Percentiles rank a stretch among this genome's conserved stretches.
Evolutionary conservation across 2,113 vertebrate species (phyloP).

Genomic region (Xenopus laevis): DNA sequence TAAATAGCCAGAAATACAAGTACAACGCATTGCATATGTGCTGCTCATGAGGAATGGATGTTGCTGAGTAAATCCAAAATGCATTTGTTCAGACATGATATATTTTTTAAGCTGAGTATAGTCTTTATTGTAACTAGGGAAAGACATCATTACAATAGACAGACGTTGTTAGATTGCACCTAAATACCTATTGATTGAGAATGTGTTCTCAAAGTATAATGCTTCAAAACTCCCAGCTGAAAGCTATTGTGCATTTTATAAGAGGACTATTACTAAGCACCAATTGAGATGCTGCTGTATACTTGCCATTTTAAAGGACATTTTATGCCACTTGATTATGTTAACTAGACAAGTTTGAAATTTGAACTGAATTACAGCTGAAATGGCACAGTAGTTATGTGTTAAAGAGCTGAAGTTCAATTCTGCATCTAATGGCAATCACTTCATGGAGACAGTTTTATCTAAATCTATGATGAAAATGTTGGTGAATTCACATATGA

Average conservation of each 20-base stretch:
- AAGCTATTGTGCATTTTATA: slow-evolving; percentile 73
- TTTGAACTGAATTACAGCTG: slow-evolving; percentile 72
- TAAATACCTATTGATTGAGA: slow-evolving; percentile 74
- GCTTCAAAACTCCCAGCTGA: slow-evolving; percentile 74
- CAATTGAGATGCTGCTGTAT: slow-evolving; percentile 73
- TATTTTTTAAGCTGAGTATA: not conserved
- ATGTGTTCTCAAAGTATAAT: slow-evolving; percentile 68
- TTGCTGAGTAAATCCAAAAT: too few species aligned
- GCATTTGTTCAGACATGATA: too few species aligned
- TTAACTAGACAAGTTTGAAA: slow-evolving; percentile 79
- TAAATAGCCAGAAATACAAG: too few species aligned
- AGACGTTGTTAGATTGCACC: slow-evolving; percentile 66
- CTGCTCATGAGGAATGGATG: too few species aligned
- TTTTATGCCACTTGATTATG: slow-evolving; percentile 80
- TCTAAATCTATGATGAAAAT: slow-evolving; percentile 55
- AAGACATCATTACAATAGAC: not conserved
- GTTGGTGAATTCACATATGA: slow-evolving; percentile 44
- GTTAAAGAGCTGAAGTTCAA: slow-evolving; percentile 62
- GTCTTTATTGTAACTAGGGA: not conserved
- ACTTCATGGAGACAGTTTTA: slow-evolving; percentile 61
- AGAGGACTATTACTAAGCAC: slow-evolving; percentile 72
- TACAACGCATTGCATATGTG: too few species aligned
- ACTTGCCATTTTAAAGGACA: slow-evolving; percentile 75
- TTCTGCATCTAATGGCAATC: slow-evolving; percentile 62
- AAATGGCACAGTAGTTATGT: slow-evolving; percentile 71